Evolutionary conservation across 2,797 vertebrate genomes (phyloP), one percentile per base, ranked within the genome.

Genomic region (Aselliscus stoliczkanus): DNA sequence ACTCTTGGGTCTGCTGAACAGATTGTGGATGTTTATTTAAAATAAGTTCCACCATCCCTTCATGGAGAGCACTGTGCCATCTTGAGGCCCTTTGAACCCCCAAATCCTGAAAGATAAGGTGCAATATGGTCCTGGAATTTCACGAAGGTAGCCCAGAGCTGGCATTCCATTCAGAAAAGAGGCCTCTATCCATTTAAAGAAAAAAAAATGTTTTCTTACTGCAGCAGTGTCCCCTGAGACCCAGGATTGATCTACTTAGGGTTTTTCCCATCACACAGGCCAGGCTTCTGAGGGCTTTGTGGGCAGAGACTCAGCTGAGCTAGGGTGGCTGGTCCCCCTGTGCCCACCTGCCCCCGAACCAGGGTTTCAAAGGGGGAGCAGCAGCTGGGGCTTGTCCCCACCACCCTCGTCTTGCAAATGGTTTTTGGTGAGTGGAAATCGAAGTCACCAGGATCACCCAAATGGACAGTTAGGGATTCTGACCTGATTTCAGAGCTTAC

Each of bases 231-330:
- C 5, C 81, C 20, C 7, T 0, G 62, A 64, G 17, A 9, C 37
- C 21, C n/a, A 23, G 88, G 17, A 34, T 0, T 25, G 50, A 25
- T 27, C n/a, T 17, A 1, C 12, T n/a, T 25, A 21, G 11, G 27
- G 29, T 42, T 23, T 34, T 15, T 31, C 54, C 20, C 8, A 1
- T n/a, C 14, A 15, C 0, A 0, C 1, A 29, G 54, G n/a, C n/a
- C 69, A 27, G 27, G 62, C 14, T 93, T 80, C 82, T 39, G 81
- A 14, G 39, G 25, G 27, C 6, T 27, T 15, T 17, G 37, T 2
- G 4, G 37, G 44, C 18, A 25, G 4, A 47, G 72, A 31, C 11
- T 1, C 15, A 90, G 52, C 17, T 2, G 1, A n/a, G 42, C 42
- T 60, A 47, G 6, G 18, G 7, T 20, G 29, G 29, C 13, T 6